These are phyloP conservation scores for Odontomachus brunneus DNA, from an alignment of 1,140 invertebrate genomes.

Conservation along the genomic window DNA sequence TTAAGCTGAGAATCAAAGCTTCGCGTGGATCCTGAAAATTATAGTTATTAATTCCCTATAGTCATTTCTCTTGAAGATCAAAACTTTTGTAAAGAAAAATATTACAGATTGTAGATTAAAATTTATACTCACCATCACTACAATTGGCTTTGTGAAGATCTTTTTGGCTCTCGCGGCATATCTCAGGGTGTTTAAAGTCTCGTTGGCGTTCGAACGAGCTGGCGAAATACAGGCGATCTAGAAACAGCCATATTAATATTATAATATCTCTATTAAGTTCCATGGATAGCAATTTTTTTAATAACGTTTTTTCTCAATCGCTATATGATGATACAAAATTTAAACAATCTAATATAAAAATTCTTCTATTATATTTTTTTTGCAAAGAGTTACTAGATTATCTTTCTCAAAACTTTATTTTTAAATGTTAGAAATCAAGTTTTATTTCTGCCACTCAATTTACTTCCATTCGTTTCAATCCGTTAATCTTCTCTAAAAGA, in stretches of 20 bases:
- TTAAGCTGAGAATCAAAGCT: constrained; percentile 95
- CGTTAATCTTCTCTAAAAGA: not conserved
- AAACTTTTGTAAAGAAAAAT: not conserved
- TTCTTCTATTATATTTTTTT: too few species aligned
- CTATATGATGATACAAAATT: too few species aligned
- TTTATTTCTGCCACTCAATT: too few species aligned
- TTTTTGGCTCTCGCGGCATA: constrained; percentile 95
- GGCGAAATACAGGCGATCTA: constrained; percentile 97
- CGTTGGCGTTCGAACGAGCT: constrained; percentile 93
- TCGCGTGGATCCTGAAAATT: constrained; percentile 93
- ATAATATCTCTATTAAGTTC: not conserved
- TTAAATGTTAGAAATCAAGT: too few species aligned
- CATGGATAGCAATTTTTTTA: not conserved
- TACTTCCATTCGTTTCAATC: too few species aligned
- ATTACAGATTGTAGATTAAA: not conserved
- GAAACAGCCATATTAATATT: constrained; percentile 61
- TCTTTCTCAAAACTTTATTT: too few species aligned
- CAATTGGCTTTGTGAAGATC: constrained; percentile 94
- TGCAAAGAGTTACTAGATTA: too few species aligned
- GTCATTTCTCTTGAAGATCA: not conserved
- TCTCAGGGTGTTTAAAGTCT: constrained; percentile 96
- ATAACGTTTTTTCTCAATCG: not conserved
- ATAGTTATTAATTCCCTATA: not conserved
- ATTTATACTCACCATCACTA: constrained; percentile 93
- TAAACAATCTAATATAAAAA: too few species aligned